phyloP scores from a whole-genome alignment of 2,113 vertebrate genomes.

The Sorex araneus region DNA sequence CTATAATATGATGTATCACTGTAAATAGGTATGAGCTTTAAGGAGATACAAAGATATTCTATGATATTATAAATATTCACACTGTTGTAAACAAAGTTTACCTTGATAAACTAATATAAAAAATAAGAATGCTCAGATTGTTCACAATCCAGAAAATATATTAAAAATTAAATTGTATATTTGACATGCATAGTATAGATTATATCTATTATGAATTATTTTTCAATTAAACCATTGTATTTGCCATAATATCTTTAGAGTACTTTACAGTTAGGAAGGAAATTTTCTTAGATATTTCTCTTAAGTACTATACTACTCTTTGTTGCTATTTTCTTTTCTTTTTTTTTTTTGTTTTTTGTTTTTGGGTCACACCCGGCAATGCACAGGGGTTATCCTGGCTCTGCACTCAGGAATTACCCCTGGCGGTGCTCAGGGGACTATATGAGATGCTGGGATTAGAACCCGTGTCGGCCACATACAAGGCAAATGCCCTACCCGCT shows the following conservation, averaged over 20 bases:
- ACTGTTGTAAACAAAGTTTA: no score
- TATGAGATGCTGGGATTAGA: no score
- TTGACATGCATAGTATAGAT: neutral
- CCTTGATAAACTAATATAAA: no score
- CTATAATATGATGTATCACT: neutral
- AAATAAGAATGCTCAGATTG: neutral
- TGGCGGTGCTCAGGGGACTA: no score
- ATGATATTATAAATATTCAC: neutral
- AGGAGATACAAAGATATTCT: neutral
- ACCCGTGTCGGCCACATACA: no score
- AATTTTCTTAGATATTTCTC: constrained; percentile 26
- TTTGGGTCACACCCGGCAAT: no score
- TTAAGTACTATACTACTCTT: neutral
- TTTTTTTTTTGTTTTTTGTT: no score
- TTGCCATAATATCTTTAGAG: neutral
- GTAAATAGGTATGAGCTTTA: neutral
- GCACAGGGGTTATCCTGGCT: no score
- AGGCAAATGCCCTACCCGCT: no score
- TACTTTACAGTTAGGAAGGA: neutral
- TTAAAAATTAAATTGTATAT: neutral
- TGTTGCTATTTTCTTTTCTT: neutral
- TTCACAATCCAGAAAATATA: neutral
- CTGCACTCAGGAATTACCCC: no score
- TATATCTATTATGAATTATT: neutral
- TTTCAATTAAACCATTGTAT: neutral